phyloP scores from a whole-genome alignment of 2,888 invertebrate genomes.

The Conus canariensis region DNA sequence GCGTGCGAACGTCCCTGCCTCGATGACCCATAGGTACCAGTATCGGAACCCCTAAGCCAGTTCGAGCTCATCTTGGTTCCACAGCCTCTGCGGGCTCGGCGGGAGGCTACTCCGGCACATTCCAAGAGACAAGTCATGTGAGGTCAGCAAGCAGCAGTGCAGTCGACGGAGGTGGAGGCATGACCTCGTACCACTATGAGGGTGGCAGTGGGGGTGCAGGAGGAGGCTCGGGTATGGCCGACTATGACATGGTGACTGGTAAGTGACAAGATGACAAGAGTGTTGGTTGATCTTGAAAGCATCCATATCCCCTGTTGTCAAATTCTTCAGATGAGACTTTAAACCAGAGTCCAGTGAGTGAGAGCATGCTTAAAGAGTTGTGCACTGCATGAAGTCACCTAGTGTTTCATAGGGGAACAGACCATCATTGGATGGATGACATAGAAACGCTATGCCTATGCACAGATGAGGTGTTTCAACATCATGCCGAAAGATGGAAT shows the following conservation, averaged over 20 bases:
- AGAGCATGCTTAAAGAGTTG: too few relatives aligned
- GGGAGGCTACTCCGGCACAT: constrained; percentile 48
- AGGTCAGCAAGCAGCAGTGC: constrained; percentile 42
- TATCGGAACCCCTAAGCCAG: constrained; percentile 68
- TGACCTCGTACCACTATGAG: constrained; percentile 51
- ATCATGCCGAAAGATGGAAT: too few relatives aligned
- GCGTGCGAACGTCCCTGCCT: constrained; percentile 5
- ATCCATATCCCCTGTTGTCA: too few relatives aligned
- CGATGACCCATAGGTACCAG: constrained; percentile 60
- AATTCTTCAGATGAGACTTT: too few relatives aligned
- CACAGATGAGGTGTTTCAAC: too few relatives aligned
- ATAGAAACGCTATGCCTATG: too few relatives aligned
- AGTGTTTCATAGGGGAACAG: too few relatives aligned
- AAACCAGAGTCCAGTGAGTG: too few relatives aligned
- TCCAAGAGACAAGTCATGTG: constrained; percentile 37
- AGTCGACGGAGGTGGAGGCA: constrained; percentile 42
- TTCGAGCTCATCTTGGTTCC: constrained; percentile 62
- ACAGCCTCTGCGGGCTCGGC: constrained; percentile 56
- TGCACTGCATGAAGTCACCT: too few relatives aligned
- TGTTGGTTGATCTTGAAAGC: too few relatives aligned
- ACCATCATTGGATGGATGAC: too few relatives aligned
- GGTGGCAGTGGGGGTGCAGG: constrained; percentile 35
- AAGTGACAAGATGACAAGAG: background rate
- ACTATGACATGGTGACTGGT: constrained; percentile 56
- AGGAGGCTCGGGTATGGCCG: constrained; percentile 44